Conservation (phyloP, 2,888 invertebrate genomes). For the Timandra comae region DNA sequence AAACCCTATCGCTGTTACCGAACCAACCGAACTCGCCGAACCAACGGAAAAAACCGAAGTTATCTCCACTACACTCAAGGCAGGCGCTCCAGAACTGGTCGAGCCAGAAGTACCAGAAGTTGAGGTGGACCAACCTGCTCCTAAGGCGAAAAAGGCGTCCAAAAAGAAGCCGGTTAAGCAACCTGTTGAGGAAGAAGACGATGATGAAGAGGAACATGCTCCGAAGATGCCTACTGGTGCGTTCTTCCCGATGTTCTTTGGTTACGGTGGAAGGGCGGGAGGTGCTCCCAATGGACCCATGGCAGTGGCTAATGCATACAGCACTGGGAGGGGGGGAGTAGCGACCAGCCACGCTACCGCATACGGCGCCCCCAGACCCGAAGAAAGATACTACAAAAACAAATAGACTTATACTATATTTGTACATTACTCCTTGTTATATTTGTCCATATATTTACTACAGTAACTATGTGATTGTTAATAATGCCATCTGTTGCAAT, state of each 20-base stretch:
- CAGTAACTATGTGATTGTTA: background rate
- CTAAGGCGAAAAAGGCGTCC: conserved; percentile 45
- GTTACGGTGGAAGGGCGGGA: conserved; percentile 56
- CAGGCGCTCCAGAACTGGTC: conserved; percentile 46
- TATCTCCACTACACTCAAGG: conserved; percentile 43
- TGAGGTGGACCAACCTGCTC: conserved; percentile 45
- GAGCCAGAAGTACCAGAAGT: conserved; percentile 57
- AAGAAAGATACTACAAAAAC: conserved; percentile 36
- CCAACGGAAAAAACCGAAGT: conserved; percentile 51
- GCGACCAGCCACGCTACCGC: conserved; percentile 85
- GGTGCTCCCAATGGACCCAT: conserved; percentile 78
- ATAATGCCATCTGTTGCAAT: too few species aligned
- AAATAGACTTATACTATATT: conserved; percentile 19
- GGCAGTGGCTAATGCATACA: conserved; percentile 84
- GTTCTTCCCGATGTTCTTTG: conserved; percentile 82
- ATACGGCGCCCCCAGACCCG: conserved; percentile 78
- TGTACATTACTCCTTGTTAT: background rate
- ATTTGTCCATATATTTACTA: background rate
- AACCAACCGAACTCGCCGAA: conserved; percentile 46
- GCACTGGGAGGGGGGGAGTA: conserved; percentile 82
- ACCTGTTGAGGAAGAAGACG: conserved; percentile 63
- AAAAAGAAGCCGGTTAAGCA: conserved; percentile 59
- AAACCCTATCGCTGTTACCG: conserved; percentile 33
- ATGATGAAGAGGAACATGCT: conserved; percentile 68
- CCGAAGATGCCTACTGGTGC: conserved; percentile 71